Percentiles rank a stretch among this genome's conserved stretches.
Conservation (phyloP, 2,113 vertebrate genomes). For the Megaleporinus macrocephalus region DNA sequence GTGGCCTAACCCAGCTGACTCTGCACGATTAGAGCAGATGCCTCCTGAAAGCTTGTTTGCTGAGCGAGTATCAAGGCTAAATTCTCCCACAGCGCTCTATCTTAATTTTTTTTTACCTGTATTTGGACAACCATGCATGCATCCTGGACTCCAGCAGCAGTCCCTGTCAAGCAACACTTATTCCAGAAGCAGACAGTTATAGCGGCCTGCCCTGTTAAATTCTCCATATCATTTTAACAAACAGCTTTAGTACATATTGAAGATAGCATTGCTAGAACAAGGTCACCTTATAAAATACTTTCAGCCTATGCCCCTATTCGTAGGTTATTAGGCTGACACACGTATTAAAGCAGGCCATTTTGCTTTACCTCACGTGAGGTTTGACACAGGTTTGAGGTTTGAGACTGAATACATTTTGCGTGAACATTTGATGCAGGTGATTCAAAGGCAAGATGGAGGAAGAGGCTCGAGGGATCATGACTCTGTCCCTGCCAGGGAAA, state of each 20-base stretch:
- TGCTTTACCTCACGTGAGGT: neutral
- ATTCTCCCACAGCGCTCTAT: slow-evolving; percentile 21
- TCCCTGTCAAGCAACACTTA: neutral
- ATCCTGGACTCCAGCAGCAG: slow-evolving; percentile 27
- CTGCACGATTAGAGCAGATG: slow-evolving; percentile 15
- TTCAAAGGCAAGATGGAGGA: too few species aligned
- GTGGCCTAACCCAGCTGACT: slow-evolving; percentile 15
- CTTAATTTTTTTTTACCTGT: neutral
- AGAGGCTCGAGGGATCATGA: too few species aligned
- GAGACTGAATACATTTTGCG: neutral
- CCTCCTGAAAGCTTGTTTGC: slow-evolving; percentile 7
- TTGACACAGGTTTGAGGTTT: too few species aligned
- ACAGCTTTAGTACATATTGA: neutral
- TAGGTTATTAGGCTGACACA: too few species aligned
- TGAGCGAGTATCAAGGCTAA: slow-evolving; percentile 28
- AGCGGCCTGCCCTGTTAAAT: neutral
- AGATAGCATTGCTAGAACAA: neutral
- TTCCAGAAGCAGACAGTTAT: neutral
- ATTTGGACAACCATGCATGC: slow-evolving; percentile 12
- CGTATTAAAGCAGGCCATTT: too few species aligned
- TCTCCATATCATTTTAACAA: neutral
- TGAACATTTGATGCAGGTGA: too few species aligned
- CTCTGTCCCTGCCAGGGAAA: neutral
- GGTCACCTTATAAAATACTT: slow-evolving; percentile 20
- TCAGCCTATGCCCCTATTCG: neutral